A percentile compares a stretch with the other conserved stretches of the same genome.
Conservation (phyloP, 2,888 invertebrate genomes). For the Nomada lathburiana region DNA sequence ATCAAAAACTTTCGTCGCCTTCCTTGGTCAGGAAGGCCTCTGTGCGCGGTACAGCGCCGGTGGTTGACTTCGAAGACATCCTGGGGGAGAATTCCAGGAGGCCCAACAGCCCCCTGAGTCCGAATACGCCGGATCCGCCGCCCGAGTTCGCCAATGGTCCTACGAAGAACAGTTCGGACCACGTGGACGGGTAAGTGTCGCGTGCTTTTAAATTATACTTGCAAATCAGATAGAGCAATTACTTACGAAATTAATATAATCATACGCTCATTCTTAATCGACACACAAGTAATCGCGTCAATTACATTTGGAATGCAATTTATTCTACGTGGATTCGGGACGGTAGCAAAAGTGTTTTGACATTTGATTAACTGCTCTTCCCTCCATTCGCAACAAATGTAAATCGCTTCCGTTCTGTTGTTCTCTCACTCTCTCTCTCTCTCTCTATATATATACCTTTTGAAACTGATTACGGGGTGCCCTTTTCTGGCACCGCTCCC, state of each 20-base stretch:
- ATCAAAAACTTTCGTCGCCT: conserved; percentile 92
- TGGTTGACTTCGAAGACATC: conserved; percentile 82
- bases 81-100: conserved; percentile 77
- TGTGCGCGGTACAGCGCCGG: conserved; percentile 78
- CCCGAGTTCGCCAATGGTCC: conserved; percentile 81
- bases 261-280: too few species aligned
- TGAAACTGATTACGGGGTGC: conserved; percentile 30
- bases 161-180: conserved; percentile 69
- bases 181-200: conserved; percentile 77
- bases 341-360: background rate
- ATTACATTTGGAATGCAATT: too few species aligned
- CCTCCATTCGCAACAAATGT: background rate
- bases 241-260: too few species aligned
- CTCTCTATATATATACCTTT: conserved; percentile 8
- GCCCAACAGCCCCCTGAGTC: conserved; percentile 75
- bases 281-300: too few species aligned
- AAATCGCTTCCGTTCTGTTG: background rate
- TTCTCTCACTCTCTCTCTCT: background rate
- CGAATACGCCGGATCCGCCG: conserved; percentile 79
- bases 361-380: background rate
- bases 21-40: conserved; percentile 92
- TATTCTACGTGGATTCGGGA: too few species aligned
- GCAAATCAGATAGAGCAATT: too few species aligned
- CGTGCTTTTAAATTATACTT: background rate
- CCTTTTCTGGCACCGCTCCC: conserved; percentile 56